These are phyloP conservation scores for Catajapyx aquilonaris DNA, from an alignment of 1,140 invertebrate species.

Conservation along the genomic window DNA sequence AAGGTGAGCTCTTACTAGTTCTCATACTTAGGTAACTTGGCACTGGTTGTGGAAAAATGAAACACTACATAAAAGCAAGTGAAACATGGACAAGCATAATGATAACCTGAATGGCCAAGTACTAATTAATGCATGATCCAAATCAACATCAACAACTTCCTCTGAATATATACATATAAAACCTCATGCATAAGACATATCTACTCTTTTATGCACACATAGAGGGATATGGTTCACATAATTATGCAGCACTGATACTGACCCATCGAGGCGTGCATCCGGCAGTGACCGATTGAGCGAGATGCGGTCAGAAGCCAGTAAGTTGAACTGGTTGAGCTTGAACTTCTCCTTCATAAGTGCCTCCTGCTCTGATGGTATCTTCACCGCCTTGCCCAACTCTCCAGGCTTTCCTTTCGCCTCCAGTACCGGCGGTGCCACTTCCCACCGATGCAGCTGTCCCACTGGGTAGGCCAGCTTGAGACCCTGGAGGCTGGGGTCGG, in stretches of 20 bases:
- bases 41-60: no score
- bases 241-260: no score
- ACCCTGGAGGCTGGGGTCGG: not conserved
- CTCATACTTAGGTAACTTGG: no score
- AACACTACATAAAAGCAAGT: no score
- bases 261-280: constrained; percentile 82
- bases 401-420: constrained; percentile 51
- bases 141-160: no score
- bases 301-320: constrained; percentile 93
- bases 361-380: constrained; percentile 62
- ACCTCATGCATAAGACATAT: constrained; percentile 1
- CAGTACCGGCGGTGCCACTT: constrained; percentile 38
- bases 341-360: constrained; percentile 83
- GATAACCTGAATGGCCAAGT: no score
- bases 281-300: constrained; percentile 85
- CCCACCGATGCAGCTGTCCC: constrained; percentile 43
- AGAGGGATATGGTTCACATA: not conserved
- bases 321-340: constrained; percentile 95
- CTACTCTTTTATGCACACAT: not conserved
- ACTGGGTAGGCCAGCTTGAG: constrained; percentile 20
- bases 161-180: not conserved
- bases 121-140: no score
- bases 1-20: no score
- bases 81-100: no score
- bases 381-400: constrained; percentile 74